Base-by-base conservation (phyloP, 2,888 invertebrate genomes). In the Apoda limacodes region DNA sequence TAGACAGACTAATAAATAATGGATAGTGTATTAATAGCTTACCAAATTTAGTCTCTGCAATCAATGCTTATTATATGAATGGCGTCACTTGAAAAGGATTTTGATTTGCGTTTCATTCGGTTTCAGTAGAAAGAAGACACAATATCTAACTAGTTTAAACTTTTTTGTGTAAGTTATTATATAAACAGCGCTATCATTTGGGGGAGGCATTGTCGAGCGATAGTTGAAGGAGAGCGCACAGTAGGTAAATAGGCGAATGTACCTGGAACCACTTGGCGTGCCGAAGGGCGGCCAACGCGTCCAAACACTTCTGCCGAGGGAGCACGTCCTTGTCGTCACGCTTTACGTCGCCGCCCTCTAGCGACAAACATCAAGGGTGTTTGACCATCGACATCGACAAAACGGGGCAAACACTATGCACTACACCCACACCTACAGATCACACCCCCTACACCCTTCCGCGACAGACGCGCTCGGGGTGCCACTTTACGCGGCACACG, bases 231-330 rank as follows among this genome's bases (percentile, higher is more conserved):
- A 69, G 67, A 65, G 74, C 74, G 68, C 71, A 66, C 67, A 59
- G 55, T 58, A 57, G 56, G 62, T 17, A 17, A 58, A 64, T 59
- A 58, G 81, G 82, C 83, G 64, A 81, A 64, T 64, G 76, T 78
- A 96, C 96, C 95, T 98, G 98, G 92, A 98, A 99, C 98, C 98
- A 99, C 88, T 99, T 99, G 87, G 98, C 95, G 90, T 97, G 98
- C 86, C 99, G 94, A 84, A 99, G 92, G 84, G 95, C 95, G 85
- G 98, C 98, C 86, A 99, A 92, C 86, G 98, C 98, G 88, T 96
- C 92, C 87, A 99, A 92, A 90, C 98, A 98, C 87, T 96, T 96
- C 87, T 95, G 93, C 87, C 95, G 94, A 88, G 96, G 94, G 85
- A 98, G 92, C 82, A 95, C 91, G 85, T 97, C 97, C 84, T 89